Evolutionary conservation across 2,888 invertebrate species (phyloP).

Genomic region (Willowsia nigromaculata): DNA sequence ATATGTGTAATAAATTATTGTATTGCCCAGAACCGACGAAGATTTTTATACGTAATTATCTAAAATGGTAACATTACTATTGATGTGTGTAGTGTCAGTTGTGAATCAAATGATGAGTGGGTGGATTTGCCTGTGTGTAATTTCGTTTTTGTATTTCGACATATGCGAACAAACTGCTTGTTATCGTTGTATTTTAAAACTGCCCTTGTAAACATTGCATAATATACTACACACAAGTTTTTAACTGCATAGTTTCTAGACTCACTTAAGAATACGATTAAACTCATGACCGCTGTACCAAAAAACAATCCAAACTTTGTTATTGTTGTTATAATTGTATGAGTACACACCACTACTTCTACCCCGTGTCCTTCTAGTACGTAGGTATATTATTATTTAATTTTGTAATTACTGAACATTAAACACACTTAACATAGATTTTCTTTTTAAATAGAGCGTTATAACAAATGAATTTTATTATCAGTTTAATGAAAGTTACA

Average conservation of each 20-base stretch:
- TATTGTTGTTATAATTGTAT: not conserved
- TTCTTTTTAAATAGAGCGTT: not conserved
- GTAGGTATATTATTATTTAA: not conserved
- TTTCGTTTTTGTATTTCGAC: not conserved
- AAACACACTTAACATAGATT: not conserved
- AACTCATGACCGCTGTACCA: conserved; percentile 33
- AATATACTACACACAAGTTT: not conserved
- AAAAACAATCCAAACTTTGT: conserved; percentile 54
- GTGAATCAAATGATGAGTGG: not conserved
- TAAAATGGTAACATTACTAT: not conserved
- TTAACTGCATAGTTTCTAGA: not conserved
- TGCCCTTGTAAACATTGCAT: conserved; percentile 21
- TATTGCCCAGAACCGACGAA: not conserved
- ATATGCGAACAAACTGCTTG: not conserved
- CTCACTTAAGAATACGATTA: not conserved
- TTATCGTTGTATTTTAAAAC: not conserved
- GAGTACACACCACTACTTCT: not conserved
- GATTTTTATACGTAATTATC: not conserved
- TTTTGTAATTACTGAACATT: not conserved
- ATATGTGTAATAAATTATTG: conserved; percentile 1
- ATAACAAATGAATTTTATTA: conserved; percentile 22
- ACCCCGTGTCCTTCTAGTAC: conserved; percentile 6
- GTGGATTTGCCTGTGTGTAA: not conserved
- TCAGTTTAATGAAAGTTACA: not conserved
- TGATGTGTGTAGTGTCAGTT: not conserved